phyloP scores from a whole-genome alignment of 2,797 vertebrate genomes.

The Lacerta viridis region DNA sequence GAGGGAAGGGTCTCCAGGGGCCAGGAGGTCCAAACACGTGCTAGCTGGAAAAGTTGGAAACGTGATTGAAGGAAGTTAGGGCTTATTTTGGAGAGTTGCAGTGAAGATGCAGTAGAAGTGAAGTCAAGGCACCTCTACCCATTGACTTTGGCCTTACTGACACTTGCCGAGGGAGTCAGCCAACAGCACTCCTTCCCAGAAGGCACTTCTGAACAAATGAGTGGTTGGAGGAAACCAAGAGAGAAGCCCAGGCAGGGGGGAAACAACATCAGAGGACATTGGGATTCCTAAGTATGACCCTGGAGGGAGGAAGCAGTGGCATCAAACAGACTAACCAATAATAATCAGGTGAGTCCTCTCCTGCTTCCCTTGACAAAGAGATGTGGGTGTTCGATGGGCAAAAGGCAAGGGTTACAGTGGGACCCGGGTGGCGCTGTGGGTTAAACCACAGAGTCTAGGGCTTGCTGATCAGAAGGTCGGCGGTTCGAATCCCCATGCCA shows the following conservation, averaged over 20 bases:
- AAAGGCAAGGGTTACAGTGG: background rate
- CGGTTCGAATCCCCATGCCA: too few species aligned
- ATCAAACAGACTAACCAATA: too few species aligned
- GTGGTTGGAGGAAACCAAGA: background rate
- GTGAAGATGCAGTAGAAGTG: background rate
- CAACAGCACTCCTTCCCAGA: background rate
- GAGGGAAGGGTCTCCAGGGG: background rate
- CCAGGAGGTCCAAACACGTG: background rate
- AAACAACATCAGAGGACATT: background rate
- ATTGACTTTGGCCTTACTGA: background rate
- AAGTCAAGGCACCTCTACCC: background rate
- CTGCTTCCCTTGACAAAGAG: background rate
- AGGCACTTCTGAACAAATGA: background rate
- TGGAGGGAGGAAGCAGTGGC: background rate
- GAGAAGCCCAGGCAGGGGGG: background rate
- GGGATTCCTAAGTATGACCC: background rate
- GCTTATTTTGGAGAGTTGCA: background rate
- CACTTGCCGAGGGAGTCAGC: background rate
- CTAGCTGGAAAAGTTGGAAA: background rate
- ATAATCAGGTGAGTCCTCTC: background rate
- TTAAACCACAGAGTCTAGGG: too few species aligned
- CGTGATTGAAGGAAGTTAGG: background rate
- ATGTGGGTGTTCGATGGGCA: background rate
- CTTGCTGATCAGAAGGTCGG: too few species aligned
- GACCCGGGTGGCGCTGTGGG: too few species aligned